Percentiles rank a stretch among this genome's conserved stretches.
Conservation (phyloP, 2,113 vertebrate species). For the Elephantulus edwardii region DNA sequence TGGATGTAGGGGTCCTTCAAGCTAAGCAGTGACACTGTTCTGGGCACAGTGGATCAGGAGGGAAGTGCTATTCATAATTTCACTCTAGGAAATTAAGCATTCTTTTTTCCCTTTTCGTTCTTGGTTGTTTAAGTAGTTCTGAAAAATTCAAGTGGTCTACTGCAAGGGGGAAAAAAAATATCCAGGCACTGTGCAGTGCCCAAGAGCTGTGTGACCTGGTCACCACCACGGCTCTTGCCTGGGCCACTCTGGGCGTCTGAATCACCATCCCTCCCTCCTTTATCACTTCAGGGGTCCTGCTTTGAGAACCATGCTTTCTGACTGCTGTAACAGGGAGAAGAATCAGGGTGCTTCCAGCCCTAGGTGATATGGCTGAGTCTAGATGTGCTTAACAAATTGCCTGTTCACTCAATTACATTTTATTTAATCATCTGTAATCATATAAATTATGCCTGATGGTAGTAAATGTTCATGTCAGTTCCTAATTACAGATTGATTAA, state of each 20-base stretch:
- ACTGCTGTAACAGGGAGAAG: conserved; percentile 30
- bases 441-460: conserved; percentile 91
- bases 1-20: background rate
- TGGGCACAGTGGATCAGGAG: background rate
- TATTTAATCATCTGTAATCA: conserved; percentile 91
- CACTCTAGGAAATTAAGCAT: background rate
- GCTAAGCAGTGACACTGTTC: background rate
- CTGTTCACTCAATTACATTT: conserved; percentile 88
- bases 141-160: background rate
- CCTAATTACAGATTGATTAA: conserved; percentile 90
- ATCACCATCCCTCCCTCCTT: background rate
- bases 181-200: background rate
- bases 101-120: background rate
- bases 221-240: background rate
- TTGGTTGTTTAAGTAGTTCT: background rate
- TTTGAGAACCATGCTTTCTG: conserved; percentile 24
- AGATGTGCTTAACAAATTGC: conserved; percentile 87
- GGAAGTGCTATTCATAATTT: background rate
- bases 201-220: background rate
- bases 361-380: conserved; percentile 82
- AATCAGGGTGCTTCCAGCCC: conserved; percentile 76
- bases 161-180: background rate
- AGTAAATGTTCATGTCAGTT: conserved; percentile 87
- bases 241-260: background rate
- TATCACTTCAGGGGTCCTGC: conserved; percentile 52